Evolutionary conservation across 2,888 invertebrate species (phyloP).

Genomic region (Megalurothrips usitatus): DNA sequence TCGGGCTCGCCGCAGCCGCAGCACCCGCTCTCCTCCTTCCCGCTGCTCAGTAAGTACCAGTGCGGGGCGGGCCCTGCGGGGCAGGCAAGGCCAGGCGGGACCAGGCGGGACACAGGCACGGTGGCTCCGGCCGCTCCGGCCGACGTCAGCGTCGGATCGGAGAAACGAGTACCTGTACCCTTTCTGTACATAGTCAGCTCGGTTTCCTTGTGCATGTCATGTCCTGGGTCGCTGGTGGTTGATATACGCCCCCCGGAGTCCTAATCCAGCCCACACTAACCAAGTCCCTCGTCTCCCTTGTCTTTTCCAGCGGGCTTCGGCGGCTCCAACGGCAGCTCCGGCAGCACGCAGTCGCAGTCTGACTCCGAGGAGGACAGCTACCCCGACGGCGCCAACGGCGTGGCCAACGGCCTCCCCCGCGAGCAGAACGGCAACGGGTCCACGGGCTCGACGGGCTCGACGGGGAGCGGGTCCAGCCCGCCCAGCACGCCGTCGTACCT

Average conservation of each 20-base stretch:
- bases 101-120: not conserved
- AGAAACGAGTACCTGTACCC: no score
- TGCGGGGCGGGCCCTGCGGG: not conserved
- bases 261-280: no score
- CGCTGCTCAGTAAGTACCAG: conserved; percentile 28
- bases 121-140: not conserved
- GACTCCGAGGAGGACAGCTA: conserved; percentile 76
- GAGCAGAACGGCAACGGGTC: conserved; percentile 35
- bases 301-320: conserved; percentile 39
- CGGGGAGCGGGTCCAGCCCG: conserved; percentile 20
- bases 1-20: conserved; percentile 81
- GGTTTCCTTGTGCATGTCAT: no score
- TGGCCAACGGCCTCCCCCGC: conserved; percentile 38
- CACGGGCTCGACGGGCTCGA: conserved; percentile 41
- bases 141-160: no score
- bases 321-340: conserved; percentile 54
- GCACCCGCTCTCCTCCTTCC: conserved; percentile 32
- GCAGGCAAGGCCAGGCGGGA: not conserved
- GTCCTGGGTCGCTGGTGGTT: no score
- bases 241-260: no score
- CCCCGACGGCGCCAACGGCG: conserved; percentile 40
- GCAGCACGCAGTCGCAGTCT: conserved; percentile 72
- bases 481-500: conserved; percentile 49
- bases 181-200: no score
- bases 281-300: no score